Conservation (phyloP, 2,888 invertebrate genomes). For the Flexamia atlantica region DNA sequence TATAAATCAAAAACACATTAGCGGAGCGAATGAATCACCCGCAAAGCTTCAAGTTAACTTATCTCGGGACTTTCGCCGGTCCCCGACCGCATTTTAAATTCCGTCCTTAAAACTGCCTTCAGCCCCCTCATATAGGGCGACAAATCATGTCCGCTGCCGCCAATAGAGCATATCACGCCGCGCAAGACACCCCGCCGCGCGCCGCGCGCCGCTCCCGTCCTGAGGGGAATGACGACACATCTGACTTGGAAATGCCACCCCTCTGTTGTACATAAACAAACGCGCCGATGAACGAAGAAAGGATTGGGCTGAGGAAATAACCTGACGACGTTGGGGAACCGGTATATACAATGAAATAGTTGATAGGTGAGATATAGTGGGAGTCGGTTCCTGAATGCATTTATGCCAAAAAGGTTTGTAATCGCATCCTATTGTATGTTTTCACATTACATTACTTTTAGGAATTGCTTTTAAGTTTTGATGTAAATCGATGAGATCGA, state of each 20-base stretch:
- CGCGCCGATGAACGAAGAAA: not conserved
- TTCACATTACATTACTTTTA: too few species aligned
- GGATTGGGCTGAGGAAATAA: not conserved
- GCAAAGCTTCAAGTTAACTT: conserved; percentile 49
- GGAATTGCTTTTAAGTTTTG: too few species aligned
- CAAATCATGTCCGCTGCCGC: conserved; percentile 59
- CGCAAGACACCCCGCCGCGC: conserved; percentile 60
- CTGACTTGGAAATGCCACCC: conserved; percentile 55
- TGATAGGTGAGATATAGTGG: not conserved
- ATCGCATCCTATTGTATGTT: too few species aligned
- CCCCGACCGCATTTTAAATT: conserved; percentile 57
- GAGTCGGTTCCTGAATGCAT: too few species aligned
- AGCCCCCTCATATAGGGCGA: conserved; percentile 53
- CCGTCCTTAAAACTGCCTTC: conserved; percentile 60
- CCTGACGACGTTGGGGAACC: too few species aligned
- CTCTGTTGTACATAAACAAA: not conserved
- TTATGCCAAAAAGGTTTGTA: too few species aligned
- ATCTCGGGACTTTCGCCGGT: conserved; percentile 54
- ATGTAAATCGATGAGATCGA: too few species aligned
- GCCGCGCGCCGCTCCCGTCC: conserved; percentile 61
- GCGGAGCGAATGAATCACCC: conserved; percentile 36
- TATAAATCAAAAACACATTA: conserved; percentile 61
- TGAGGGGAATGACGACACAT: conserved; percentile 45
- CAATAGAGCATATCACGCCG: conserved; percentile 61
- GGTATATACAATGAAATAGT: too few species aligned